Evolutionary conservation across 2,888 invertebrate genomes (phyloP), one percentile per base, ranked within the genome.

Genomic region (Cheilosia impressa): DNA sequence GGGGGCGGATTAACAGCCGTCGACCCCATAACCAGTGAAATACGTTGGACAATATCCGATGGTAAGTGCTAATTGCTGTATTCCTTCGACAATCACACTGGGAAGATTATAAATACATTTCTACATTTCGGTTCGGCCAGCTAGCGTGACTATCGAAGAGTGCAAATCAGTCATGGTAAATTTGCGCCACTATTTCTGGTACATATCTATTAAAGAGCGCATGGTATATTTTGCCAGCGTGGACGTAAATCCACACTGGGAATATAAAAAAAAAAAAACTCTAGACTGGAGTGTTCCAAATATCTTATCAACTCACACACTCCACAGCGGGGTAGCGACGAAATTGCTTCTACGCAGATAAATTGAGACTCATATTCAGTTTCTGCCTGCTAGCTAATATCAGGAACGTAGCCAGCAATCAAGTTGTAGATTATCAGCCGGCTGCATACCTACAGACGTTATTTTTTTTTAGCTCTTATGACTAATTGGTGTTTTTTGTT

Each of bases 1-100:
- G 98, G 98, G 91, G 99, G 99, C 88, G 96, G 96, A 87, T 95
- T 99, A 90, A 95, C 96, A 88, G 98, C 98, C n/a, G 94, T 99
- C 60, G 96, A 97, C 90, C 96, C 96, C 88, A 93, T 95, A 88
- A 95, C 97, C 71, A 99, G 99, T 79, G 94, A 95, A 89, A 94
- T 97, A 89, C 95, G 96, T 89, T 99, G 99, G 99, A 96, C 95
- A 90, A 94, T 98, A 85, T 96, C 96, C 93, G 98, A 99, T 93
- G 97, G 96, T 96, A 94, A 93, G 80, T 81, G 6, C 1, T 62
- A 9, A 50, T 58, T 22, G 22, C 4, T 68, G 13, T 19, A 24
- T 60, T 50, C 43, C 2, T 13, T 45, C 24, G 31, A 15, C 2
- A 50, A 22, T 4, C 2, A 41, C 5, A 43, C 24, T 7, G 52